Base-by-base conservation (phyloP, 2,888 invertebrate species). In the Tromatobia lineatoria region DNA sequence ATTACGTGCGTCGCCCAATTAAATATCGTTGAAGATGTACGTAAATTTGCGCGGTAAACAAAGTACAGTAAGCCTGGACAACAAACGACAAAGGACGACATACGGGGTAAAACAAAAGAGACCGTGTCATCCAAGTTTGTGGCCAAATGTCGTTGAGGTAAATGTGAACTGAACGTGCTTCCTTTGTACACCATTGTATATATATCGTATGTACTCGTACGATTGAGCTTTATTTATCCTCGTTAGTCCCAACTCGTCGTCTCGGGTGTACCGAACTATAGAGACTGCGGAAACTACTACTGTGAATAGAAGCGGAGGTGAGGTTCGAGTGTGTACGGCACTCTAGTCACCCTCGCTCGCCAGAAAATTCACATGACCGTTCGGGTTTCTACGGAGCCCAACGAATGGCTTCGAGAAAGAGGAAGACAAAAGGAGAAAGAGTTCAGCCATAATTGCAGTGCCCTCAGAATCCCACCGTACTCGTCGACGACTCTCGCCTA, bases 401-500 rank as follows among this genome's bases (percentile, higher is more conserved):
- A 57, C 42, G 23, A 34, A 38, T 18, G 6, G 18, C 29, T 8
- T 69, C 69, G 57, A 57, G 47, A 73, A 59, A 73, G 45, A 73
- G 20, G 20, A 18, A 15, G 52, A 18, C 13, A 42, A 71, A 69
- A 20, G 59, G 77, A 47, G 45, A 54, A 61, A 66, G 74, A 73
- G 34, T 78, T 71, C 50, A 50, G 74, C 61, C 69, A 70, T 78
- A 78, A 81, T 78, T 84, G 78, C 42, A 70, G 70, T 61, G 79
- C 64, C 42, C 38, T 45, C 23, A 38, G 71, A 69, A 76, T 67
- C 64, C 52, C 38, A 8, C 75, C 20, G 73, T 74, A 59, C 69
- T 66, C 64, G 67, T 74, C 61, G 70, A 64, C 80, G 74, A 84
- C 45, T 77, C 83, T 80, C 80, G 67, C 69, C 64, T 80, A 77